Percentiles rank a stretch among this genome's conserved stretches.
These are phyloP conservation scores for Drosophila multiciliata DNA, from an alignment of 2,888 invertebrate species.

Conservation along the genomic window DNA sequence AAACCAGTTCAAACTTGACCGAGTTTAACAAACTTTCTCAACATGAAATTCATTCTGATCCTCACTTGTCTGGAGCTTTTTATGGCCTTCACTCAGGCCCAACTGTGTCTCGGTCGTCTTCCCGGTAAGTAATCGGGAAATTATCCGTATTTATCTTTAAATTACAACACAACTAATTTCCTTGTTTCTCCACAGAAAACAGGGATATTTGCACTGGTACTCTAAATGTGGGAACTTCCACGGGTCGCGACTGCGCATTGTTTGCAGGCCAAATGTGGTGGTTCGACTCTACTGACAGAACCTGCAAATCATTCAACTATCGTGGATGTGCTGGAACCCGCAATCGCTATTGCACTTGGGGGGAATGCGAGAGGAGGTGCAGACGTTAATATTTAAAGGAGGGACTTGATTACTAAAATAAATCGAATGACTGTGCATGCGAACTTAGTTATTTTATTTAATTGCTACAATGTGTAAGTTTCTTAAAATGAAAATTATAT, in stretches of 20 bases:
- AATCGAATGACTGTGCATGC: no score
- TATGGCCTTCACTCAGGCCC: conserved; percentile 23
- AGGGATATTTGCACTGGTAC: not conserved
- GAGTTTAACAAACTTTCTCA: not conserved
- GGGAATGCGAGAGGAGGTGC: not conserved
- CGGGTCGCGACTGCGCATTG: not conserved
- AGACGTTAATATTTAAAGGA: not conserved
- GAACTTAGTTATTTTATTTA: no score
- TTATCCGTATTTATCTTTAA: not conserved
- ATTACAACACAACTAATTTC: not conserved
- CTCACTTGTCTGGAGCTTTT: conserved; percentile 30
- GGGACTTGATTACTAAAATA: no score
- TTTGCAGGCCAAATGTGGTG: conserved; percentile 3
- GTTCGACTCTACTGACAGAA: not conserved
- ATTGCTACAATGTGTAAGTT: no score
- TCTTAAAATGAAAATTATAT: no score
- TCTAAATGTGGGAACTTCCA: not conserved
- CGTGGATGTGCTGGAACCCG: conserved; percentile 25
- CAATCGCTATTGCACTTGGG: conserved; percentile 18
- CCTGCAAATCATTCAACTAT: conserved; percentile 3
- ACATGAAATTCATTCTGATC: conserved; percentile 45
- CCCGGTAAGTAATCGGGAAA: not conserved
- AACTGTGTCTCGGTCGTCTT: conserved; percentile 5
- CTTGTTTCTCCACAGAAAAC: not conserved
- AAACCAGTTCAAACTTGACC: conserved; percentile 23